Evolutionary conservation across 2,888 invertebrate species (phyloP).

Genomic region (Macaria liturata): DNA sequence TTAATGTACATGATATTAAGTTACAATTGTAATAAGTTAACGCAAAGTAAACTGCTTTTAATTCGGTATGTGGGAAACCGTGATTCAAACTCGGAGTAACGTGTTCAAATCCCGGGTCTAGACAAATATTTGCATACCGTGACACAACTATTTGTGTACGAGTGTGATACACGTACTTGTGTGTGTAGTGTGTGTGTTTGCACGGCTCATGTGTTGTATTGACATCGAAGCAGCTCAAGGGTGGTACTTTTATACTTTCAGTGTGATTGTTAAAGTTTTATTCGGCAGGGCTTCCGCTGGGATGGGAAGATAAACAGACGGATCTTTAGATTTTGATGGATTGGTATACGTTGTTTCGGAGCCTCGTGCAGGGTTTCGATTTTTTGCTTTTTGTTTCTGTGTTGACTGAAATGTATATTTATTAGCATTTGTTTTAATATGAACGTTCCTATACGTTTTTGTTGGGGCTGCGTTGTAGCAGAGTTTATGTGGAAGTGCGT

Average conservation of each 20-base stretch:
- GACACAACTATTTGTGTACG: constrained; percentile 28
- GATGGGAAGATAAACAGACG: constrained; percentile 18
- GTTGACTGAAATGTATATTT: too few relatives aligned
- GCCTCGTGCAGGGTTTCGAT: too few relatives aligned
- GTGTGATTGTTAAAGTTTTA: constrained; percentile 29
- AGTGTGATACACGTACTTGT: constrained; percentile 19
- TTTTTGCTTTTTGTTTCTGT: too few relatives aligned
- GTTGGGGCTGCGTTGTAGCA: too few relatives aligned
- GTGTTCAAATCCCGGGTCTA: constrained; percentile 31
- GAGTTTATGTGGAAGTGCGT: too few relatives aligned
- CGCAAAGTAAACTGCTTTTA: too few relatives aligned
- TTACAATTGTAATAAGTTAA: too few relatives aligned
- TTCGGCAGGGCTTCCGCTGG: constrained; percentile 7
- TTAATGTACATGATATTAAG: too few relatives aligned
- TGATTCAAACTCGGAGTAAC: constrained; percentile 30
- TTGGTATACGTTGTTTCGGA: neutral
- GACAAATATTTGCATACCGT: constrained; percentile 35
- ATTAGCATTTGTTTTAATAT: too few relatives aligned
- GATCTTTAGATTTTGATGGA: constrained; percentile 14
- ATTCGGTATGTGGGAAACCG: neutral
- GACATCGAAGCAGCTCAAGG: constrained; percentile 27
- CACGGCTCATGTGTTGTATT: constrained; percentile 28
- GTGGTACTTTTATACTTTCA: constrained; percentile 26
- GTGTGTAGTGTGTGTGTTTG: constrained; percentile 28
- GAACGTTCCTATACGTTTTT: too few relatives aligned